Evolutionary conservation across 2,888 invertebrate genomes (phyloP).

Genomic region (Dicranocentrus wangi): DNA sequence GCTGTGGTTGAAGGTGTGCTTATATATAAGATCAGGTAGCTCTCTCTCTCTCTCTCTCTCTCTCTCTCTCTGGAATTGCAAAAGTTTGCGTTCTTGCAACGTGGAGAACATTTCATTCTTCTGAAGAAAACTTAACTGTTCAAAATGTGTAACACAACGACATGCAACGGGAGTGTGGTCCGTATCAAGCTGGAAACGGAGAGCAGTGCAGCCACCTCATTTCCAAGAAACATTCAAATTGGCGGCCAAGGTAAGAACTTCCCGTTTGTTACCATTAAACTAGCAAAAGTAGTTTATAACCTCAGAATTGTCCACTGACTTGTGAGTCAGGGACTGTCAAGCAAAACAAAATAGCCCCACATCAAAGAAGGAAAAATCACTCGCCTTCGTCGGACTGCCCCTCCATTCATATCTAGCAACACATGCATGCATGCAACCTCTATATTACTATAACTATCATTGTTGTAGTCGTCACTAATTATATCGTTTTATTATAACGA

Average conservation of each 20-base stretch:
- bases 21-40: neutral
- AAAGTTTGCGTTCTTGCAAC: neutral
- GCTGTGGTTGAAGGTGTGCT: neutral
- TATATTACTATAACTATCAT: no score
- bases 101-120: neutral
- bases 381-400: no score
- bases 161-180: slow-evolving; percentile 34
- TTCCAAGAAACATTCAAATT: slow-evolving; percentile 47
- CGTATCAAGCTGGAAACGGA: slow-evolving; percentile 39
- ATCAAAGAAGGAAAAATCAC: no score
- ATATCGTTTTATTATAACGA: no score
- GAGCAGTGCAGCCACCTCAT: slow-evolving; percentile 34
- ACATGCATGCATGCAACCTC: no score
- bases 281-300: no score
- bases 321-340: no score
- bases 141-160: slow-evolving; percentile 44
- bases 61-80: neutral
- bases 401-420: no score
- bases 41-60: neutral
- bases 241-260: slow-evolving; percentile 48
- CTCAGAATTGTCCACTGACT: no score
- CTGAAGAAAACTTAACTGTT: neutral
- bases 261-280: neutral
- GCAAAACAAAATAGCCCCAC: no score
- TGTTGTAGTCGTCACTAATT: no score